Conservation (phyloP, 2,113 vertebrate genomes). For the Megaceryle torquata region DNA sequence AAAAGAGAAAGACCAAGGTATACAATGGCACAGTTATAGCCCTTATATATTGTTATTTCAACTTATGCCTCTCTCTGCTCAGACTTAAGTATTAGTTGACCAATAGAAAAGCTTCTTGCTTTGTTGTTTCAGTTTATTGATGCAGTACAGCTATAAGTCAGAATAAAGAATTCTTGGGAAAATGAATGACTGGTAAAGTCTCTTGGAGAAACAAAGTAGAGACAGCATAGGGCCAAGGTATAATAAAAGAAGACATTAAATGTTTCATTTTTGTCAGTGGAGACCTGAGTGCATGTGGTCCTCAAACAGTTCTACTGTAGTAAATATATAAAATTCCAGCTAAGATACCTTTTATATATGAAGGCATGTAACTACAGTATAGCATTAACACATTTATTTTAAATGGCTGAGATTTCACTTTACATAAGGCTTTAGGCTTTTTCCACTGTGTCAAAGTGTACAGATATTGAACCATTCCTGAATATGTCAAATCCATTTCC, state of each 20-base stretch:
- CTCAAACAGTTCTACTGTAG: background rate
- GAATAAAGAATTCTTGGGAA: background rate
- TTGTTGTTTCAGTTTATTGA: background rate
- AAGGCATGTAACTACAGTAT: background rate
- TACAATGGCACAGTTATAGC: background rate
- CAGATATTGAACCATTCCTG: background rate
- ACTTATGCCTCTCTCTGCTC: background rate
- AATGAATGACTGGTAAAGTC: background rate
- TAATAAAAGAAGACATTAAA: background rate
- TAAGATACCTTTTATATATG: background rate
- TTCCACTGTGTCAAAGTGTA: background rate
- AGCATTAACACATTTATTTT: background rate
- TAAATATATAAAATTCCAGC: background rate
- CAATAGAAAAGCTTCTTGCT: background rate
- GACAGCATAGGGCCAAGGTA: background rate
- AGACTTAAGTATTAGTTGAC: background rate
- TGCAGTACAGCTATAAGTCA: background rate
- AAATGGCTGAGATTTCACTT: background rate
- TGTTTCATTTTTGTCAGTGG: background rate
- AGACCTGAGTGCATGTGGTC: background rate
- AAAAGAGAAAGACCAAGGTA: background rate
- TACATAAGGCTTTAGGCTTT: background rate
- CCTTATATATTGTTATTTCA: background rate
- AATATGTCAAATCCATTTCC: background rate
- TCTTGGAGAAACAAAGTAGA: background rate